Evolutionary conservation across 1,140 invertebrate genomes (phyloP).

Genomic region (Galleria mellonella): DNA sequence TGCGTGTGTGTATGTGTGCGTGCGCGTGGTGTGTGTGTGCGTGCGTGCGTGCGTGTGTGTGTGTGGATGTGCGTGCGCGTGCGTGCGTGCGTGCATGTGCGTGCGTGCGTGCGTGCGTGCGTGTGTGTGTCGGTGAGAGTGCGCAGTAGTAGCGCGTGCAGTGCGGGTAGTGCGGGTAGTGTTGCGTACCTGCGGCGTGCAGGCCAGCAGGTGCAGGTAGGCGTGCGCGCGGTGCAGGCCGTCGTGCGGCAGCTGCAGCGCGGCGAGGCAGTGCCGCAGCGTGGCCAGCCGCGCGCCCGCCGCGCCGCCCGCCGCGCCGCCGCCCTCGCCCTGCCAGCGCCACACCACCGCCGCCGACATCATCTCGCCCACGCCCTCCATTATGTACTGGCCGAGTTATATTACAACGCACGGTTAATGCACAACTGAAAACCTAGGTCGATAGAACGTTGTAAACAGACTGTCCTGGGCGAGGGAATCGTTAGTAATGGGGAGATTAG

Average conservation of each 20-base stretch:
- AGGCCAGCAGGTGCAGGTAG: constrained; percentile 92
- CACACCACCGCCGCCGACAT: constrained; percentile 68
- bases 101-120: constrained; percentile 44
- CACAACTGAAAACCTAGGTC: not conserved
- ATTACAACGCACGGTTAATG: not conserved
- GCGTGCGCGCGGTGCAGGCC: constrained; percentile 81
- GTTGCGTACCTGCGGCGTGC: constrained; percentile 83
- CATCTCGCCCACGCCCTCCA: constrained; percentile 88
- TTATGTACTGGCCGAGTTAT: constrained; percentile 84
- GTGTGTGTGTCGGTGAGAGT: constrained; percentile 53
- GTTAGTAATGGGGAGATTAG: too few relatives aligned
- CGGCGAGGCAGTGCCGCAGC: constrained; percentile 60
- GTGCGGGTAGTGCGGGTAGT: not conserved
- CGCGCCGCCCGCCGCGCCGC: constrained; percentile 86
- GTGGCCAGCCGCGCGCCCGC: constrained; percentile 62
- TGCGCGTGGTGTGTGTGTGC: constrained; percentile 72
- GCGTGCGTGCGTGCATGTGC: constrained; percentile 81
- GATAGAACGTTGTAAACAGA: not conserved
- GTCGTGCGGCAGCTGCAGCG: constrained; percentile 50
- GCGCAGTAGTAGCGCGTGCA: constrained; percentile 45
- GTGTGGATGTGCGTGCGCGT: constrained; percentile 92
- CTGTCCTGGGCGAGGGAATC: too few relatives aligned
- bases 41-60: constrained; percentile 79
- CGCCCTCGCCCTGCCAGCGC: constrained; percentile 77
- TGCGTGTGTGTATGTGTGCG: constrained; percentile 90